phyloP scores from a whole-genome alignment of 2,888 invertebrate genomes.

The Anaspis maculata region DNA sequence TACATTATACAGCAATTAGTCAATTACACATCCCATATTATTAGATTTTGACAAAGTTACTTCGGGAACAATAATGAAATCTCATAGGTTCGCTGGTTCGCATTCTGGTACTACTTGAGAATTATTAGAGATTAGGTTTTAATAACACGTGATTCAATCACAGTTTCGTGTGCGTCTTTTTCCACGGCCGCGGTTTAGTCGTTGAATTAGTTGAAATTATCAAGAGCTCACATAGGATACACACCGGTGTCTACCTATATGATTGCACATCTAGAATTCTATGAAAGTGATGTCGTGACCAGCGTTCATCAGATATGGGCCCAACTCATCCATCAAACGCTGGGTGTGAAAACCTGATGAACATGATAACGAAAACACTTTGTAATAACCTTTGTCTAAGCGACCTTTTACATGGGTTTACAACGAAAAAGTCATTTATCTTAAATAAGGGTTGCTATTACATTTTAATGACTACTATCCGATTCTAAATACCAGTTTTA shows the following conservation, averaged over 20 bases:
- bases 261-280: constrained; percentile 31
- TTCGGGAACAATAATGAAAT: neutral
- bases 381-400: constrained; percentile 41
- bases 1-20: no score
- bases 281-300: constrained; percentile 40
- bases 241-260: constrained; percentile 22
- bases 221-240: constrained; percentile 15
- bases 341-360: constrained; percentile 42
- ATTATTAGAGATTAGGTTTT: no score
- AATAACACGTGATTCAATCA: no score
- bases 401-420: constrained; percentile 41
- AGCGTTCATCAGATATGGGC: constrained; percentile 40
- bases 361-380: constrained; percentile 42
- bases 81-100: no score
- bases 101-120: no score
- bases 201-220: no score
- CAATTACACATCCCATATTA: no score
- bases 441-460: constrained; percentile 40
- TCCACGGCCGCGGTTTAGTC: no score
- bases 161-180: no score
- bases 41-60: neutral
- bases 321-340: constrained; percentile 40
- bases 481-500: constrained; percentile 28
- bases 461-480: constrained; percentile 33
- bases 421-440: constrained; percentile 41